Evolutionary conservation across 2,888 invertebrate genomes (phyloP).

Genomic region (Selenia dentaria): DNA sequence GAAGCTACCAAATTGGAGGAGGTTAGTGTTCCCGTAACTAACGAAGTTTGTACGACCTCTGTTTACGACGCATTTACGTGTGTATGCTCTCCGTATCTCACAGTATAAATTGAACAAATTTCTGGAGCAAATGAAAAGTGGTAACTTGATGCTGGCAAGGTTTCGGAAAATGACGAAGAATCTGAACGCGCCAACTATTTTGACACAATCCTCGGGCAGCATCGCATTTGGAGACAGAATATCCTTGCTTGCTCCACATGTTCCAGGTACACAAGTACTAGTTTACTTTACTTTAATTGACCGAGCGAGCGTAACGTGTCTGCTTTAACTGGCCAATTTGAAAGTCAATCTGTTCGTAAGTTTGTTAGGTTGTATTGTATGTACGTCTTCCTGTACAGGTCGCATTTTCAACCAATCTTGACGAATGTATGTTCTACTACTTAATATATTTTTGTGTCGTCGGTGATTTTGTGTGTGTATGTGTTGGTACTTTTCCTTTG

Average conservation of each 20-base stretch:
- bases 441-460: too few species aligned
- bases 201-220: slow-evolving; percentile 65
- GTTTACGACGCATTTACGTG: slow-evolving; percentile 18
- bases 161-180: slow-evolving; percentile 72
- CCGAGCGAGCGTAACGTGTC: too few species aligned
- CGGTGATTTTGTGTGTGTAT: too few species aligned
- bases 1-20: slow-evolving; percentile 73
- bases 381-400: too few species aligned
- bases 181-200: slow-evolving; percentile 55
- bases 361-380: too few species aligned
- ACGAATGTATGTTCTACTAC: too few species aligned
- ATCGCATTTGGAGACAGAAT: slow-evolving; percentile 67
- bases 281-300: too few species aligned
- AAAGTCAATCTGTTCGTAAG: too few species aligned
- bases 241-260: slow-evolving; percentile 66
- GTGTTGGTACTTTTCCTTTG: too few species aligned
- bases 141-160: slow-evolving; percentile 70
- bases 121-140: slow-evolving; percentile 72
- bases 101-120: slow-evolving; percentile 70
- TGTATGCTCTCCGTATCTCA: slow-evolving; percentile 23
- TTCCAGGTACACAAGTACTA: too few species aligned
- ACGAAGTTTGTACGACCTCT: slow-evolving; percentile 17
- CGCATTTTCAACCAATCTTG: too few species aligned
- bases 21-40: slow-evolving; percentile 42
- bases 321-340: too few species aligned